Percentiles rank a stretch among this genome's conserved stretches.
Evolutionary conservation across 2,113 vertebrate species (phyloP).

Genomic region (Stercorarius parasiticus): DNA sequence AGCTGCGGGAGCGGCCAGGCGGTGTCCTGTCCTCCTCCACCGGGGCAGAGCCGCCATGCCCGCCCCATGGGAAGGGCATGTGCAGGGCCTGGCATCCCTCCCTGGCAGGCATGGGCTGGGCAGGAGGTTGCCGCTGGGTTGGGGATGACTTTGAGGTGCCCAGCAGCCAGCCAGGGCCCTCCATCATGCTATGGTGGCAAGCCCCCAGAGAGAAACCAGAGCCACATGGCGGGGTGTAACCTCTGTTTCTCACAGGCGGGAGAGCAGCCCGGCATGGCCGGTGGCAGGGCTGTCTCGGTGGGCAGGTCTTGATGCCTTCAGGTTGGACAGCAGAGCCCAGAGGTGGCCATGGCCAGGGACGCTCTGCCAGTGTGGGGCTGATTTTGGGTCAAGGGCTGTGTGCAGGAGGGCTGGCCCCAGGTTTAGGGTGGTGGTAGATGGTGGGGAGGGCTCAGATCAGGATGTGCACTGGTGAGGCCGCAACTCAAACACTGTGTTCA

Average conservation of each 20-base stretch:
- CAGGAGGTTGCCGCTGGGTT: neutral
- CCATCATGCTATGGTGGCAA: rapidly evolving
- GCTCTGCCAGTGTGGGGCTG: neutral
- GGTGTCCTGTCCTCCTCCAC: neutral
- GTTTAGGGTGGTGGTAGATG: neutral
- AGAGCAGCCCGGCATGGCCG: rapidly evolving
- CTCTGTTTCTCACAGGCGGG: rapidly evolving
- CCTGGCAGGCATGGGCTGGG: neutral
- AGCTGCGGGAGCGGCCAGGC: neutral
- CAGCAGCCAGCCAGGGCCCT: neutral
- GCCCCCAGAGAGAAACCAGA: neutral
- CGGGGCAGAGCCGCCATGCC: neutral
- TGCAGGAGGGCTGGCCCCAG: neutral
- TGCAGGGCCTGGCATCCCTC: neutral
- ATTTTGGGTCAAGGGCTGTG: neutral
- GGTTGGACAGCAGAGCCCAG: neutral
- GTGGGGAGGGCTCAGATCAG: neutral
- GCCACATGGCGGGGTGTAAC: rapidly evolving
- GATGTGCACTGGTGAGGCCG: neutral
- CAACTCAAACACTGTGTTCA: neutral
- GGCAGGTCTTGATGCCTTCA: rapidly evolving
- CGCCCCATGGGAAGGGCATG: rapidly evolving
- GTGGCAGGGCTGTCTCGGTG: rapidly evolving
- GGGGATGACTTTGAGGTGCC: neutral
- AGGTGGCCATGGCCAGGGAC: rapidly evolving